Evolutionary conservation across 1,140 invertebrate species (phyloP), one percentile per base, ranked within the genome.

Genomic region (Aphelinus atriplicis): DNA sequence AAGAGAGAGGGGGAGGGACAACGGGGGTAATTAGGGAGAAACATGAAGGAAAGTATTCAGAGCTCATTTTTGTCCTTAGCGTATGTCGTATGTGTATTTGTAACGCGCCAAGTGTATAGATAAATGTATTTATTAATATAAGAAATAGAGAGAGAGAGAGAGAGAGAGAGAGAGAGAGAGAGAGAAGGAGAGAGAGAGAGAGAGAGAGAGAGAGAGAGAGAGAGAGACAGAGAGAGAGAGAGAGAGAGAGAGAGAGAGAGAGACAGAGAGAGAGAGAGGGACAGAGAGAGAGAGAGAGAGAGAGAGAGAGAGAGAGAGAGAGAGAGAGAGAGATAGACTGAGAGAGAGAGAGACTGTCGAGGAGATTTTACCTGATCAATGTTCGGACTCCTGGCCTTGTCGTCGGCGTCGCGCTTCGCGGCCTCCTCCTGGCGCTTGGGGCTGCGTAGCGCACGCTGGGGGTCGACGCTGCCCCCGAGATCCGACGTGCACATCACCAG

Each of bases 391-490:
- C 94, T 91, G 76, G 92, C 93, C 85, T 94, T 89, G 83, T 93
- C 91, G 77, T 93, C 91, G 81, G 92, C 91, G 55, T 84, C 83
- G 78, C 79, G 87, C 46, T 53, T 68, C 60, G 43, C 77, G 72
- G 58, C 77, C 7, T 85, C 87, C 65, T 90, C 89, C 81, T 86
- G 88, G 53, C 91, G 89, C 84, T 96, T 96, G 1, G 95, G 95
- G 81, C 95, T 96, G 64, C 95, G 90, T 61, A 95, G 92, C 58
- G 93, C 93, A 78, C 95, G 90, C 81, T 95, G 95, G 43, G 96
- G 96, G 89, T 98, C 96, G 84, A 90, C 89, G 74, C 93, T 91
- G 72, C 95, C 95, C 89, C 98, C 98, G 77, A 98, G 91, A 87
- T 98, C 96, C 77, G 92, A 90, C 76, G 94, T 93, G 77, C 92